Evolutionary conservation across 2,888 invertebrate species (phyloP), one percentile per base, ranked within the genome.

Genomic region (Nymphalis urticae): DNA sequence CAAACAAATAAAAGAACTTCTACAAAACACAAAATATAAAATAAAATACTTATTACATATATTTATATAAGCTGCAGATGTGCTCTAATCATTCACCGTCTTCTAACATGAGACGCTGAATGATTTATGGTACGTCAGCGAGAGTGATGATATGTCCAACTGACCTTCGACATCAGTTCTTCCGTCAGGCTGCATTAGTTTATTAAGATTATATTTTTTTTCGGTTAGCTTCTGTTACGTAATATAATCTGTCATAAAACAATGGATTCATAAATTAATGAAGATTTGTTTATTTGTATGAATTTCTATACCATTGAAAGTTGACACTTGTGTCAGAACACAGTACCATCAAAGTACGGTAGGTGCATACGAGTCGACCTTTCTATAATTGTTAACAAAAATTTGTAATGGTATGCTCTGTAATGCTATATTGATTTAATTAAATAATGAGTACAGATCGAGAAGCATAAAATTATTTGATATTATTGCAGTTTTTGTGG

Each of bases 41-140:
- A 10, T 21, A 53, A 27, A 53, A 53, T 16, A 21, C 27, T 16
- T 53, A 24, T 27, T 16, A 16, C 21, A 19, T 51, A 51, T 10
- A 19, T n/a, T 21, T 53, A 53, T 24, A 53, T 61, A 42, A 19
- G 62, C 60, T 53, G 21, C 66, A 54, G 61, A 47, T 61, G 61
- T 58, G 42, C 48, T 63, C 50, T 48, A 50, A 50, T 42, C 42
- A 42, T 42, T 42, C 42, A 42, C 42, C 42, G 42, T 42, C 42
- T 42, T 42, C 42, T 24, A 36, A 53, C 54, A 61, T 67, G 66
- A 69, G 69, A 66, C 65, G 71, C 70, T 70, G 68, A 69, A 78
- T 83, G 84, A 84, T 84, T 81, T 83, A 84, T 84, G 79, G 76
- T 53, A 72, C 70, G 78, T 77, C 79, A 68, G 66, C 72, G 79